Evolutionary conservation across 2,113 vertebrate genomes (phyloP).

Genomic region (Pterocles burchelli): DNA sequence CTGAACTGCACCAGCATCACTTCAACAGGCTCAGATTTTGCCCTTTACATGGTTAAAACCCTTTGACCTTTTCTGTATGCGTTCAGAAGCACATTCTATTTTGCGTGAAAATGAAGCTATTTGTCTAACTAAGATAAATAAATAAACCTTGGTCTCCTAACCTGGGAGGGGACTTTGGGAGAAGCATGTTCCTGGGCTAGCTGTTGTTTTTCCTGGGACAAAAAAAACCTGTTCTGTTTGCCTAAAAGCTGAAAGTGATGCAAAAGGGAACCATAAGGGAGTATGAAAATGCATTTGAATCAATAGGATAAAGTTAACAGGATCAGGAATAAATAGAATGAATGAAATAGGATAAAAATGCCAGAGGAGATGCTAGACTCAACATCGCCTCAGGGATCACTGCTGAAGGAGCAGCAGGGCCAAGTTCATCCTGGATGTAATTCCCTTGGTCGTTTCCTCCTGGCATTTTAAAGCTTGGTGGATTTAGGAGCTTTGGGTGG

Average conservation of each 20-base stretch:
- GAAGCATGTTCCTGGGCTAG: background rate
- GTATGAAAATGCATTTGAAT: constrained; percentile 66
- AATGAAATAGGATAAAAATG: constrained; percentile 72
- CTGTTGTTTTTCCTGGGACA: background rate
- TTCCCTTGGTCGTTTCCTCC: background rate
- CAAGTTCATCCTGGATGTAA: constrained; percentile 23
- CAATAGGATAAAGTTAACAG: constrained; percentile 73
- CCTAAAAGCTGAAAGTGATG: constrained; percentile 51
- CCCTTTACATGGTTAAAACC: constrained; percentile 30
- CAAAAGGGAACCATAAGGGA: constrained; percentile 59
- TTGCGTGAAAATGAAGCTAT: constrained; percentile 11
- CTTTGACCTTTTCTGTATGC: constrained; percentile 17
- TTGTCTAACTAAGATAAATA: constrained; percentile 21
- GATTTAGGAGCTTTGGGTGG: constrained; percentile 52
- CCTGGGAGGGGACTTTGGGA: background rate
- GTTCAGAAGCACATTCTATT: background rate
- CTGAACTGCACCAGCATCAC: background rate
- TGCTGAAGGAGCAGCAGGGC: background rate
- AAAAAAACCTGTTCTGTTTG: background rate
- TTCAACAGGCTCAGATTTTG: constrained; percentile 50
- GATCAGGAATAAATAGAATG: constrained; percentile 72
- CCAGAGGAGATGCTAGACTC: constrained; percentile 25
- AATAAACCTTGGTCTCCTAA: background rate
- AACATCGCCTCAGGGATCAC: background rate
- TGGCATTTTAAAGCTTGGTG: constrained; percentile 27